Evolutionary conservation across 2,797 vertebrate species (phyloP).

Genomic region (Hyperoplus lanceolatus): DNA sequence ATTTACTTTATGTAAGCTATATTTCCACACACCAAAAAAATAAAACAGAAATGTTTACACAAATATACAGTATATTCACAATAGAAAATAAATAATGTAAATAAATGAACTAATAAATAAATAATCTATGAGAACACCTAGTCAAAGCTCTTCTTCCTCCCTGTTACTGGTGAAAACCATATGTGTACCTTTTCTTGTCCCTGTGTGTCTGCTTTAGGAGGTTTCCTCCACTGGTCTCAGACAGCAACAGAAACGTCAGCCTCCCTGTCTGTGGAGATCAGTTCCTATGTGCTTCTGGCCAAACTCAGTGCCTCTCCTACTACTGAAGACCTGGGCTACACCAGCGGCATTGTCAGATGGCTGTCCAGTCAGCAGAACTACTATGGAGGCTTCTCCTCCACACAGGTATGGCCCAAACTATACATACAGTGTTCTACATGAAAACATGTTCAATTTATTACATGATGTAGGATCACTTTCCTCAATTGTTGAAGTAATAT

Average conservation of each 20-base stretch:
- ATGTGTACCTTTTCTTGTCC: neutral
- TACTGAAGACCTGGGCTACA: slow-evolving; percentile 78
- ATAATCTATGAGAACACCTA: too few species aligned
- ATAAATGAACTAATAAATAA: too few species aligned
- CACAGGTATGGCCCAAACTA: slow-evolving; percentile 82
- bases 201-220: slow-evolving; percentile 58
- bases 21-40: too few species aligned
- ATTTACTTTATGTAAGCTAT: too few species aligned
- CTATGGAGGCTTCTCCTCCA: slow-evolving; percentile 89
- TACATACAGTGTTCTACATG: too few species aligned
- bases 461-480: neutral
- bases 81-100: too few species aligned
- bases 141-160: too few species aligned
- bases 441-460: neutral
- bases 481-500: neutral
- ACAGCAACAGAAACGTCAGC: slow-evolving; percentile 33
- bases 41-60: too few species aligned
- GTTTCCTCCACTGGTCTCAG: slow-evolving; percentile 76
- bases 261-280: slow-evolving; percentile 89
- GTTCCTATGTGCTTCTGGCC: slow-evolving; percentile 86
- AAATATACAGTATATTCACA: too few species aligned
- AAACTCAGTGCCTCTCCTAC: slow-evolving; percentile 74
- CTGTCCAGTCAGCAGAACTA: slow-evolving; percentile 86
- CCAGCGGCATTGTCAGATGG: slow-evolving; percentile 83
- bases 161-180: neutral